A percentile compares a stretch with the other conserved stretches of the same genome.
phyloP scores from a whole-genome alignment of 2,113 vertebrate species.

The Panthera uncia region DNA sequence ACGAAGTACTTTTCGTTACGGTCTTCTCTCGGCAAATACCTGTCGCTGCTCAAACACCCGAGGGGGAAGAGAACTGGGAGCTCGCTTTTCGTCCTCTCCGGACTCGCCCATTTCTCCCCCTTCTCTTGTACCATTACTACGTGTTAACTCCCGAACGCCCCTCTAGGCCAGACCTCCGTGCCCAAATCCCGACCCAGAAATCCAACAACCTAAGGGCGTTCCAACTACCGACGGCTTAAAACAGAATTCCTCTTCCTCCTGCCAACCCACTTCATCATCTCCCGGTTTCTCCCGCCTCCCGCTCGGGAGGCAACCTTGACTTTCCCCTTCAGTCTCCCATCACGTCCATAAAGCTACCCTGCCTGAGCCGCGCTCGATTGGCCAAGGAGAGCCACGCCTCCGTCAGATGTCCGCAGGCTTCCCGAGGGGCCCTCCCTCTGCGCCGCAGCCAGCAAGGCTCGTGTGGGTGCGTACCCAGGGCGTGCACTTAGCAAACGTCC shows the following conservation, averaged over 20 bases:
- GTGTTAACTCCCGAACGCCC: not conserved
- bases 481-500: not conserved
- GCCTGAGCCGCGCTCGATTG: not conserved
- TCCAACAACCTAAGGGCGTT: not conserved
- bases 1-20: not conserved
- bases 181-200: not conserved
- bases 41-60: accelerated
- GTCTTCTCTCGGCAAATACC: not conserved
- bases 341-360: not conserved
- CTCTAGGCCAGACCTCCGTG: not conserved
- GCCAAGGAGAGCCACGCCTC: not conserved
- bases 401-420: accelerated
- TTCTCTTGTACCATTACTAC: not conserved
- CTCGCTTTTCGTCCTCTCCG: not conserved
- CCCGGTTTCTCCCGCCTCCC: not conserved
- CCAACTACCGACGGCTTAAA: not conserved
- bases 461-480: accelerated
- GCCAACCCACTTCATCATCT: not conserved
- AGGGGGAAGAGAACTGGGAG: accelerated
- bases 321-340: not conserved
- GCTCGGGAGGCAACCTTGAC: not conserved
- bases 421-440: accelerated
- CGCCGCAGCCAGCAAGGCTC: accelerated
- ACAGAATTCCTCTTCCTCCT: not conserved
- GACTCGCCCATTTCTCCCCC: too few relatives aligned